Percentiles rank a stretch among this genome's conserved stretches.
phyloP scores from a whole-genome alignment of 2,797 vertebrate species.

The Alauda arvensis region DNA sequence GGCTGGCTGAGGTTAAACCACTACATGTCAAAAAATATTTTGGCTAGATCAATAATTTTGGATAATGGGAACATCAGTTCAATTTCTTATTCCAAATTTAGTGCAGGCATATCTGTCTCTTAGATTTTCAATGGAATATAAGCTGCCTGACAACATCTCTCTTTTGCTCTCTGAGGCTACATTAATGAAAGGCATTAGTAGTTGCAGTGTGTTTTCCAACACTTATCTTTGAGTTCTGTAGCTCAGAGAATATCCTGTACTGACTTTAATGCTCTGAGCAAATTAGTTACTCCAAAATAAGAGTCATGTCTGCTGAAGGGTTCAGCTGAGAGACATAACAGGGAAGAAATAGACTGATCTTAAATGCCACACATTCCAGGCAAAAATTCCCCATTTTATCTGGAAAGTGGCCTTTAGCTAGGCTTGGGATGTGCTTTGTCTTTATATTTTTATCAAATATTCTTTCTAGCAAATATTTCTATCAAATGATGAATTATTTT shows the following conservation, averaged over 20 bases:
- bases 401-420: not conserved
- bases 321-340: not conserved
- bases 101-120: not conserved
- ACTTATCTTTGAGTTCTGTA: not conserved
- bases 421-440: not conserved
- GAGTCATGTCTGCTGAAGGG: not conserved
- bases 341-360: not conserved
- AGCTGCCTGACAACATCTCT: not conserved
- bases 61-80: not conserved
- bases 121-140: not conserved
- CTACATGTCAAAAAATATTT: not conserved
- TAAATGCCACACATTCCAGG: not conserved
- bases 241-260: not conserved
- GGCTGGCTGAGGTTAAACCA: not conserved
- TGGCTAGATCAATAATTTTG: not conserved
- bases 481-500: not conserved
- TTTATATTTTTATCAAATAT: not conserved
- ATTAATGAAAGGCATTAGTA: not conserved
- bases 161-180: not conserved
- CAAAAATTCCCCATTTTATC: not conserved
- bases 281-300: not conserved
- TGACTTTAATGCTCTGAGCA: not conserved
- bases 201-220: not conserved
- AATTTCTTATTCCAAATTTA: not conserved
- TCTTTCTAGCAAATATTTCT: not conserved